Evolutionary conservation across 2,113 vertebrate genomes (phyloP), one percentile per base, ranked within the genome.

Genomic region (Ceyx cyanopectus): DNA sequence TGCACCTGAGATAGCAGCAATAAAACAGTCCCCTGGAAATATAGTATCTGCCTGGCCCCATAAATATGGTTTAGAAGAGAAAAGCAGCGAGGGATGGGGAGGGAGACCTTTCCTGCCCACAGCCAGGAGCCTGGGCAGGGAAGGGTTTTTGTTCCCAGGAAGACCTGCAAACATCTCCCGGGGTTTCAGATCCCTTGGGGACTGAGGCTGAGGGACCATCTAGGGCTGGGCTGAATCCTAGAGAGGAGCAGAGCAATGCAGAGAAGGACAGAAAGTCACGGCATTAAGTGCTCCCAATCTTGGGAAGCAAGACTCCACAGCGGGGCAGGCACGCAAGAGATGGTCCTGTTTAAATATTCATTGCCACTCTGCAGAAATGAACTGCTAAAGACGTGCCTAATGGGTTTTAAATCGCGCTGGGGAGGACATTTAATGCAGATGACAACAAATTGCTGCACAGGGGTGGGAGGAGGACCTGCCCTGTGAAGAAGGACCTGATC

Each of bases 141-240:
- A 69, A 74, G 23, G 80, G 41, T 24, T 24, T 4, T 5, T 0
- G 0, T 11, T 6, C 1, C 6, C 61, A 40, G 26, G 16, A n/a
- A 51, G n/a, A 48, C 27, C 68, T 17, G 17, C 46, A 12, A n/a
- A 10, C n/a, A 4, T 3, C 13, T 5, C 37, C 43, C 6, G 0
- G 0, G 6, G 1, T 4, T 6, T 5, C 0, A 7, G n/a, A 37
- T 51, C 61, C 67, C 62, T 0, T 22, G 6, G 65, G 58, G 81
- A 54, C 22, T 3, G 34, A 24, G 23, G 37, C 30, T 34, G 51
- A 53, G n/a, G 61, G 41, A 66, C 41, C 23, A 13, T 6, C 69
- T 40, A 3, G 2, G n/a, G 32, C 53, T 34, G 61, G 54, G 66
- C 3, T 37, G n/a, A 18, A 0, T 1, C 60, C 56, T 7, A 12